Percentiles rank a stretch among this genome's conserved stretches.
Conservation (phyloP, 2,797 vertebrate genomes). For the Champsocephalus esox region DNA sequence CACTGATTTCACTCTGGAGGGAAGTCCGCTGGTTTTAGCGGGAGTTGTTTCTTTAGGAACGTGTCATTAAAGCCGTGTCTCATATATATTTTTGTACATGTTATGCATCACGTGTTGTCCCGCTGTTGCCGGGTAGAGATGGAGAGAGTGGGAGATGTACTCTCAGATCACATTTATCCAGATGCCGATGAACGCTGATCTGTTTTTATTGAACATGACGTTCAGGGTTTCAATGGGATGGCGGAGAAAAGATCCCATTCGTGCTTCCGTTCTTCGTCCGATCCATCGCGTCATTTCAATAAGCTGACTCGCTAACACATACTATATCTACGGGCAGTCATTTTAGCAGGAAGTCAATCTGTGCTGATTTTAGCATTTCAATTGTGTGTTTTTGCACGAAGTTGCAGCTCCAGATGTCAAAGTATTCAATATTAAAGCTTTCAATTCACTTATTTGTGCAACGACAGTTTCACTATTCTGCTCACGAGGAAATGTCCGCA, state of each 20-base stretch:
- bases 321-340: slow-evolving; percentile 22
- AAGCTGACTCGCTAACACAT: slow-evolving; percentile 8
- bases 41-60: slow-evolving; percentile 43
- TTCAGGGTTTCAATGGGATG: slow-evolving; percentile 46
- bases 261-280: not conserved
- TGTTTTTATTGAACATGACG: not conserved
- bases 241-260: not conserved
- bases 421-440: not conserved
- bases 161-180: not conserved
- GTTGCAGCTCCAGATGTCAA: slow-evolving; percentile 19
- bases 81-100: slow-evolving; percentile 73
- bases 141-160: slow-evolving; percentile 28
- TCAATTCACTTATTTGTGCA: slow-evolving; percentile 3
- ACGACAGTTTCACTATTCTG: not conserved
- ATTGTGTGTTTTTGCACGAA: not conserved
- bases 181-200: not conserved
- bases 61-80: slow-evolving; percentile 37
- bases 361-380: not conserved
- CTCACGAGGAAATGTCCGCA: no score
- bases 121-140: slow-evolving; percentile 60
- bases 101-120: slow-evolving; percentile 34
- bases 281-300: slow-evolving; percentile 42
- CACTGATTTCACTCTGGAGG: not conserved
- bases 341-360: slow-evolving; percentile 31
- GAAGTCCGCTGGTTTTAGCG: slow-evolving; percentile 9